Evolutionary conservation across 2,888 invertebrate genomes (phyloP).

Genomic region (Dendrolimus houi): DNA sequence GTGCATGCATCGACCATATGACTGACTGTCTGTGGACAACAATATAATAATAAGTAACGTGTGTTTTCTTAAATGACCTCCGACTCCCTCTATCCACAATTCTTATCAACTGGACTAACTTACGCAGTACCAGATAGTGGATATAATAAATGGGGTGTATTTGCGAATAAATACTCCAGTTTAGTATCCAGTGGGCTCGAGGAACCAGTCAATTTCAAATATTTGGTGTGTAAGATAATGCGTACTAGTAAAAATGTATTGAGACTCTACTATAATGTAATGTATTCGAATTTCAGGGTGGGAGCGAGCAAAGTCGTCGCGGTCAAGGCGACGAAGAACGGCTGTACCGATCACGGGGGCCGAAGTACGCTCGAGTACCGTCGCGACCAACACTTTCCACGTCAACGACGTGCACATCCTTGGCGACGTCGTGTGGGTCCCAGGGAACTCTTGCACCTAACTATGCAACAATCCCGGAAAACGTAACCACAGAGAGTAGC

Average conservation of each 20-base stretch:
- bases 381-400: constrained; percentile 71
- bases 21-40: constrained; percentile 42
- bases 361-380: constrained; percentile 68
- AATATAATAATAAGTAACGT: constrained; percentile 28
- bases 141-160: constrained; percentile 67
- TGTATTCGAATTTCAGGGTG: constrained; percentile 47
- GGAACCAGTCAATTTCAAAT: constrained; percentile 30
- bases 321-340: constrained; percentile 66
- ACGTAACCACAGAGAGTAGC: constrained; percentile 61
- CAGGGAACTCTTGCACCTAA: constrained; percentile 63
- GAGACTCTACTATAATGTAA: constrained; percentile 7
- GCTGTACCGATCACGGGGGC: constrained; percentile 52
- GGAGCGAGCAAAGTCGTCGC: constrained; percentile 57
- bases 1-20: constrained; percentile 54
- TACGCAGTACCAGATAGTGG: constrained; percentile 65
- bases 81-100: constrained; percentile 43
- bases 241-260: constrained; percentile 5
- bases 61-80: constrained; percentile 58
- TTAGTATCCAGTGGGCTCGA: constrained; percentile 40
- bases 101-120: constrained; percentile 49
- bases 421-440: constrained; percentile 71
- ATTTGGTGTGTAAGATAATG: constrained; percentile 21
- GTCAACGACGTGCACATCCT: constrained; percentile 78
- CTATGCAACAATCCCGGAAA: constrained; percentile 61
- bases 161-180: constrained; percentile 57